Base-by-base conservation (phyloP, 1,140 invertebrate genomes). In the Euwallacea similis region DNA sequence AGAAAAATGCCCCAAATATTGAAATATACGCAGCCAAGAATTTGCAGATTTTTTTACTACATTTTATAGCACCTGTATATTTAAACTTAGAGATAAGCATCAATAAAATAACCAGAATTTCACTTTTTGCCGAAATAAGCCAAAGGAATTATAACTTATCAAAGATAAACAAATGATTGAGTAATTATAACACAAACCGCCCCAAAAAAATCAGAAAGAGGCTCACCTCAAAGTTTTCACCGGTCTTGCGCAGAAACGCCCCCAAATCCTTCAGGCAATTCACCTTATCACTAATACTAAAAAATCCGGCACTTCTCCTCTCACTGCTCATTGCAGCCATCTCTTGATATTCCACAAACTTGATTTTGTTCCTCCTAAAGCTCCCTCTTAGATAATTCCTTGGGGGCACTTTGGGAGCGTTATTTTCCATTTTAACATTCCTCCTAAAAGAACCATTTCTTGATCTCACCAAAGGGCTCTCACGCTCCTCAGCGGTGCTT, bases 251-350 rank as follows among this genome's bases (percentile, higher is more conserved):
- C 0, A 47, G 6, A 11, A 68, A 69, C n/a, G 53, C 71, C n/a
- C 59, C 47, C 42, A 74, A 69, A 58, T 74, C 62, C 58, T 74
- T 77, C 42, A 75, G 76, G 64, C 74, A 75, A 66, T 77, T 69
- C 3, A 54, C 68, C 42, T 70, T 71, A 60, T 75, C 76, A 43
- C 65, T 59, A 21, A 61, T 16, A n/a, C 54, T 47, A 58, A 74
- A 76, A 61, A 65, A 77, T 43, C 76, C 74, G 3, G 9, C 21
- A 6, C 33, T 44, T 56, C 74, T 77, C 50, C 73, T 77, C n/a
- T 68, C 66, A 16, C 33, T 56, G 43, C 72, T 73, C 63, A 74
- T 74, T 15, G 59, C 21, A n/a, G 54, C n/a, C 8, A 76, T 44
- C 9, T 72, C 74, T 21, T 74, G 61, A 60, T 73, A 76, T 41